Percentiles rank a stretch among this genome's conserved stretches.
Conservation (phyloP, 1,140 invertebrate genomes). For the Aphaenogaster floridana region DNA sequence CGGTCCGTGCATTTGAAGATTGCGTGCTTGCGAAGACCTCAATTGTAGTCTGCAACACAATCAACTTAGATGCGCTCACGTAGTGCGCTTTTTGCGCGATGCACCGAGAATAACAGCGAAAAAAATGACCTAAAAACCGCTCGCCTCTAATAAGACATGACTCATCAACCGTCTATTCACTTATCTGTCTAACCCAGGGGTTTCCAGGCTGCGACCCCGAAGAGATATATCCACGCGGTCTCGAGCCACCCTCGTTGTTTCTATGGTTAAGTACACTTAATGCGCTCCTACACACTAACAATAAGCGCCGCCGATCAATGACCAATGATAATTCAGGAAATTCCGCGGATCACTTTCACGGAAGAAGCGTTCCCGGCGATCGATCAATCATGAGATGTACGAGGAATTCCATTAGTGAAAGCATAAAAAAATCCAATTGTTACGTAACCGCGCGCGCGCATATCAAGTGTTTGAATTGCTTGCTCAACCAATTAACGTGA, state of each 20-base stretch:
- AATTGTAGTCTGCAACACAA: constrained; percentile 48
- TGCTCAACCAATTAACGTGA: constrained; percentile 11
- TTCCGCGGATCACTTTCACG: not conserved
- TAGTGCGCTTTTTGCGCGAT: constrained; percentile 44
- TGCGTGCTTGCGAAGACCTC: constrained; percentile 14
- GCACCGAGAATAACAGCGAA: constrained; percentile 15
- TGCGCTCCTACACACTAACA: constrained; percentile 23
- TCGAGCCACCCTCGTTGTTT: constrained; percentile 58
- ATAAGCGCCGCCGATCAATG: constrained; percentile 7
- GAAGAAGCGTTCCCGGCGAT: constrained; percentile 5
- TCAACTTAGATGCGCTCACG: constrained; percentile 38
- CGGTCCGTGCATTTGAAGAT: constrained; percentile 25
- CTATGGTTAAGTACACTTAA: constrained; percentile 56
- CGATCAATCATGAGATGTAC: constrained; percentile 16
- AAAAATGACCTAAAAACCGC: constrained; percentile 71
- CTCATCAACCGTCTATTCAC: constrained; percentile 71
- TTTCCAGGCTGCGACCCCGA: constrained; percentile 72
- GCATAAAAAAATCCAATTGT: constrained; percentile 28
- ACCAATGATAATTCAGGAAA: constrained; percentile 1
- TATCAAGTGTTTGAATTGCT: constrained; percentile 5
- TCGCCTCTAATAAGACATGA: constrained; percentile 70
- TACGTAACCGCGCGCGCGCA: constrained; percentile 1
- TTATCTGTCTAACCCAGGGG: constrained; percentile 73
- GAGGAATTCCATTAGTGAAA: constrained; percentile 31
- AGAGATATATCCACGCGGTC: constrained; percentile 60